phyloP scores from a whole-genome alignment of 2,113 vertebrate genomes.

The Sakesphorus luctuosus region DNA sequence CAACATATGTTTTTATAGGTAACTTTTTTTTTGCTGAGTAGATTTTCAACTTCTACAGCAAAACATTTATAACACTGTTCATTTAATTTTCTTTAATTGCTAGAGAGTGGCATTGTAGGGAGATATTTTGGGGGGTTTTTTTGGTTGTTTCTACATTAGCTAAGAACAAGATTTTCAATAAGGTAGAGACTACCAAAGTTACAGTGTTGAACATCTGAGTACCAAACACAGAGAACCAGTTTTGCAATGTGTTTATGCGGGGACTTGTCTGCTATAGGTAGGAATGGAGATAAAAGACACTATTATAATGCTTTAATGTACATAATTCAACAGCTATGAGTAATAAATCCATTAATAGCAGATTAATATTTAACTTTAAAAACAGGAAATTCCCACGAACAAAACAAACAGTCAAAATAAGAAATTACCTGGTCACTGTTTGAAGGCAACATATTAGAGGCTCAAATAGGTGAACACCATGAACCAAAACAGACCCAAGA shows the following conservation, averaged over 20 bases:
- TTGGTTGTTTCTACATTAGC: not conserved
- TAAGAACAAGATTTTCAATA: not conserved
- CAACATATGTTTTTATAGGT: not conserved
- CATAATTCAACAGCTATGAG: not conserved
- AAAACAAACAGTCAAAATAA: not conserved
- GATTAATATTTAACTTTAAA: not conserved
- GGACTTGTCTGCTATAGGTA: not conserved
- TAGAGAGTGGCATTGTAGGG: not conserved
- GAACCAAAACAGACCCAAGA: not conserved
- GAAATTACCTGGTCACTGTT: not conserved
- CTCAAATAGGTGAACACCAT: not conserved
- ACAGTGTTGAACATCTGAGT: not conserved
- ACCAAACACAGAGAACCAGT: not conserved
- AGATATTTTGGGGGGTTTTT: not conserved
- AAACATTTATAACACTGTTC: not conserved
- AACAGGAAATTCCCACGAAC: not conserved
- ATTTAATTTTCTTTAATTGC: not conserved
- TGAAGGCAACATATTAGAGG: not conserved
- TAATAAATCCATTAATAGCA: not conserved
- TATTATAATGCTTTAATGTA: not conserved
- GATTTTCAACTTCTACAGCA: not conserved
- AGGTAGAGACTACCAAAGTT: not conserved
- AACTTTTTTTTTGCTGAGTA: not conserved
- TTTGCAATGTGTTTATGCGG: not conserved
- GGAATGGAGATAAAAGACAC: not conserved